A percentile compares a stretch with the other conserved stretches of the same genome.
Conservation (phyloP, 1,140 invertebrate species). For the Eciton burchellii region DNA sequence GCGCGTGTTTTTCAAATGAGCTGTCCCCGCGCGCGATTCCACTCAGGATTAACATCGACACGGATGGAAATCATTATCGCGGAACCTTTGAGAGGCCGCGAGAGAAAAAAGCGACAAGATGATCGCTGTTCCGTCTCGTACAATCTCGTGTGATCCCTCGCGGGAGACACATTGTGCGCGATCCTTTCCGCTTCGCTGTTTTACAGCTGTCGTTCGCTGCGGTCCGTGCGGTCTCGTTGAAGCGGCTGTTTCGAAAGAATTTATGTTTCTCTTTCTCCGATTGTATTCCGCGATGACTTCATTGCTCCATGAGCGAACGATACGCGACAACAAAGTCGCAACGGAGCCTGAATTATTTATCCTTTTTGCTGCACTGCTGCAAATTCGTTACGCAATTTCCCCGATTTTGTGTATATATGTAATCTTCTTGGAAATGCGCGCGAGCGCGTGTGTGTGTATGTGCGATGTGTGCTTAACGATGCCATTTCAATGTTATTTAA, state of each 20-base stretch:
- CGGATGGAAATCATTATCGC: neutral
- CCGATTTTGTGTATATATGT: no score
- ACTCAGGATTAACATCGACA: neutral
- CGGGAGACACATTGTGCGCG: neutral
- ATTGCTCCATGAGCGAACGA: neutral
- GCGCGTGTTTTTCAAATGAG: neutral
- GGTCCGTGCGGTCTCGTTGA: neutral
- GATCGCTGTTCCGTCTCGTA: neutral
- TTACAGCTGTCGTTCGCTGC: neutral
- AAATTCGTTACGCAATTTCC: no score
- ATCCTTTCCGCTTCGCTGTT: neutral
- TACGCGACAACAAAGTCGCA: neutral
- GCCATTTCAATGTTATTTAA: no score
- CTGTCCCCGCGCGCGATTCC: neutral
- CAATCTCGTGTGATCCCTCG: neutral
- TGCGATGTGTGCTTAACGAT: no score
- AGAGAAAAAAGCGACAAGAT: neutral
- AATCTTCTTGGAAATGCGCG: no score
- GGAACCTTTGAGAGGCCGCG: neutral
- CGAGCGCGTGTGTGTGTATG: no score
- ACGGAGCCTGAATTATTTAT: no score
- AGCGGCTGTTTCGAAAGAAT: neutral
- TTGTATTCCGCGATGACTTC: slow-evolving; percentile 9
- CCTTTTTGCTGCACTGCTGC: no score
- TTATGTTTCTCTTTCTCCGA: neutral